Conservation (phyloP, 2,888 invertebrate species). For the Dicyrtomina minuta region DNA sequence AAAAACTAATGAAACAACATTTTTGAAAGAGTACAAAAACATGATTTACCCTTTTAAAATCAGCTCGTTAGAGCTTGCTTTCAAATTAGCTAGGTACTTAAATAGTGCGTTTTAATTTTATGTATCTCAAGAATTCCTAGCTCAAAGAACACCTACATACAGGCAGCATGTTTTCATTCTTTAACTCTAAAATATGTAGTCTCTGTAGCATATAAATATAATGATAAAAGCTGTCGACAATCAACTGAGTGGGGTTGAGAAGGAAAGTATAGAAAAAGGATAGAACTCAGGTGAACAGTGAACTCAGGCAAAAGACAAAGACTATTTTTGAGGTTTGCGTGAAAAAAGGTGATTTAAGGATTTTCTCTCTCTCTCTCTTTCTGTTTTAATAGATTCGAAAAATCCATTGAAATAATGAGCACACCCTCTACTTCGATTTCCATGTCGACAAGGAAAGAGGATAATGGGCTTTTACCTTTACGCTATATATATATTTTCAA, state of each 20-base stretch:
- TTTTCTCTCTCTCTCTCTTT: slow-evolving; percentile 25
- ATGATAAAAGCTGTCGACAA: slow-evolving; percentile 24
- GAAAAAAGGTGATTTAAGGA: slow-evolving; percentile 39
- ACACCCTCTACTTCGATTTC: slow-evolving; percentile 4
- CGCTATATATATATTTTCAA: too few relatives aligned
- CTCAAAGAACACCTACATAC: too few relatives aligned
- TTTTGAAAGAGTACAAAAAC: too few relatives aligned
- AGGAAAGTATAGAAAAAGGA: slow-evolving; percentile 3
- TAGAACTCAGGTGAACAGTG: not conserved
- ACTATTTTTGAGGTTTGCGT: slow-evolving; percentile 34
- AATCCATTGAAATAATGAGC: slow-evolving; percentile 40
- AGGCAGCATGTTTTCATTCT: too few relatives aligned
- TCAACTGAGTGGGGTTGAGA: not conserved
- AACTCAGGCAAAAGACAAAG: slow-evolving; percentile 28
- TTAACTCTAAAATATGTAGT: too few relatives aligned
- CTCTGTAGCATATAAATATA: too few relatives aligned
- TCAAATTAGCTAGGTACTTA: too few relatives aligned
- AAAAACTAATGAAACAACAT: too few relatives aligned
- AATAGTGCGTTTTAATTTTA: too few relatives aligned
- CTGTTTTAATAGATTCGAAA: slow-evolving; percentile 39
- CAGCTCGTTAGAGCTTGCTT: too few relatives aligned
- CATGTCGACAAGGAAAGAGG: slow-evolving; percentile 18
- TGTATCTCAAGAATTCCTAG: too few relatives aligned
- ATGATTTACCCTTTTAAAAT: too few relatives aligned
- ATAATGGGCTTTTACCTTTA: slow-evolving; percentile 34